Conservation (phyloP, 64 coral and sea anemone species). For the Trachythela sp. region DNA sequence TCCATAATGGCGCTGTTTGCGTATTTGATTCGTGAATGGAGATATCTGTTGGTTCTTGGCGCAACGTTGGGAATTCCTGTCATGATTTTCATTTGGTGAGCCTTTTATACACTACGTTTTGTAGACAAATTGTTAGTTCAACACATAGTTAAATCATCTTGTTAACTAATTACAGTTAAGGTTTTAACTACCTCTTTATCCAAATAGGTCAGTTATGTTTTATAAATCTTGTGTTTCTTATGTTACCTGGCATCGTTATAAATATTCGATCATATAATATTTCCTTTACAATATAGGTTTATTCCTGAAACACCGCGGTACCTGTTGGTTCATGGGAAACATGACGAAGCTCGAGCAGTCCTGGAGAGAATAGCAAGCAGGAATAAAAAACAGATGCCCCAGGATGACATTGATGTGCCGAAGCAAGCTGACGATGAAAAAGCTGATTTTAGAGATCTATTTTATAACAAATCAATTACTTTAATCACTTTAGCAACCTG, state of each 20-base stretch:
- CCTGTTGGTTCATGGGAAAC: slow-evolving; percentile 17
- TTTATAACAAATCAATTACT: slow-evolving; percentile 15
- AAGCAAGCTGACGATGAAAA: not conserved
- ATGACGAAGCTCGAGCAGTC: not conserved
- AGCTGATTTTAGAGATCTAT: slow-evolving; percentile 19
- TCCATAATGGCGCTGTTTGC: not conserved
- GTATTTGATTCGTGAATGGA: not conserved
- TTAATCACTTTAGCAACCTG: not conserved
- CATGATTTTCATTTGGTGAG: slow-evolving; percentile 10
- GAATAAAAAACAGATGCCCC: slow-evolving; percentile 11
- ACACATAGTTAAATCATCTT: too few species aligned
- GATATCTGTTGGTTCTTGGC: not conserved
- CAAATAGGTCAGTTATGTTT: too few species aligned
- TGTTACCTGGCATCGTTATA: too few species aligned
- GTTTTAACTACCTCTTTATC: too few species aligned
- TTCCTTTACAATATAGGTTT: not conserved
- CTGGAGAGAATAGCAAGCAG: not conserved
- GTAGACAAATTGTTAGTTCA: too few species aligned
- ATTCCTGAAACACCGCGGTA: slow-evolving; percentile 7
- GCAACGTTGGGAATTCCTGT: not conserved
- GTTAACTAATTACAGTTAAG: too few species aligned
- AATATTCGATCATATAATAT: too few species aligned
- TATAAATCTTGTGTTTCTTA: too few species aligned
- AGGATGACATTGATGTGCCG: not conserved
- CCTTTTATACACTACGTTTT: not conserved